Percentiles rank a stretch among this genome's conserved stretches.
Evolutionary conservation across 2,888 invertebrate genomes (phyloP).

Genomic region (Eremobia ochroleuca): DNA sequence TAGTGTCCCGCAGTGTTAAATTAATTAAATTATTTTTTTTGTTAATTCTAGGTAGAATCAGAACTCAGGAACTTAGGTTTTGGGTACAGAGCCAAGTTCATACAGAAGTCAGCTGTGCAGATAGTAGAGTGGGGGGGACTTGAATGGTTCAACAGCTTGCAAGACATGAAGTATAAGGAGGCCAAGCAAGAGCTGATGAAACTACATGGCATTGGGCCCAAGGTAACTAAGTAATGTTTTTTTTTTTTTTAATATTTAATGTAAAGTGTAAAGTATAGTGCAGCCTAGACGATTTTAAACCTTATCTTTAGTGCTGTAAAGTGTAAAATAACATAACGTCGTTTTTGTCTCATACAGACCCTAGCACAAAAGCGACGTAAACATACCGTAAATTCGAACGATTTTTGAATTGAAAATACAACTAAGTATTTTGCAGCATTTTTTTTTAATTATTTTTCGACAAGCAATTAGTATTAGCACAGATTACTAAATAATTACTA

Average conservation of each 20-base stretch:
- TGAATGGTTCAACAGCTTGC: constrained; percentile 94
- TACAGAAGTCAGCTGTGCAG: constrained; percentile 93
- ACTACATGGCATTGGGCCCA: constrained; percentile 97
- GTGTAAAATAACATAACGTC: neutral
- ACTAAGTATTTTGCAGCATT: neutral
- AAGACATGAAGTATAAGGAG: constrained; percentile 93
- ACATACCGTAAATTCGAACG: neutral
- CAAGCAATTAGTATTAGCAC: neutral
- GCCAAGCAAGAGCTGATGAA: constrained; percentile 94
- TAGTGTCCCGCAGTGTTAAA: neutral
- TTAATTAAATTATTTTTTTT: neutral
- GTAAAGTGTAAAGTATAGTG: neutral
- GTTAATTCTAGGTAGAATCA: constrained; percentile 91
- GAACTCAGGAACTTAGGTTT: constrained; percentile 94
- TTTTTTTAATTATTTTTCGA: neutral
- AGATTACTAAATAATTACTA: too few relatives aligned
- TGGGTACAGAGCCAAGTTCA: constrained; percentile 97
- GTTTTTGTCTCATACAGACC: neutral
- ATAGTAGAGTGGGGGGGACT: constrained; percentile 93
- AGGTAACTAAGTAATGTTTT: constrained; percentile 90
- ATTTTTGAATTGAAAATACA: neutral
- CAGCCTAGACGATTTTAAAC: too few relatives aligned
- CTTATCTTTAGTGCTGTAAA: neutral
- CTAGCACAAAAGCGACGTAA: neutral
- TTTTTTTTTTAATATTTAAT: neutral